Evolutionary conservation across 1,140 invertebrate species (phyloP).

Genomic region (Phenacoccus solenopsis): DNA sequence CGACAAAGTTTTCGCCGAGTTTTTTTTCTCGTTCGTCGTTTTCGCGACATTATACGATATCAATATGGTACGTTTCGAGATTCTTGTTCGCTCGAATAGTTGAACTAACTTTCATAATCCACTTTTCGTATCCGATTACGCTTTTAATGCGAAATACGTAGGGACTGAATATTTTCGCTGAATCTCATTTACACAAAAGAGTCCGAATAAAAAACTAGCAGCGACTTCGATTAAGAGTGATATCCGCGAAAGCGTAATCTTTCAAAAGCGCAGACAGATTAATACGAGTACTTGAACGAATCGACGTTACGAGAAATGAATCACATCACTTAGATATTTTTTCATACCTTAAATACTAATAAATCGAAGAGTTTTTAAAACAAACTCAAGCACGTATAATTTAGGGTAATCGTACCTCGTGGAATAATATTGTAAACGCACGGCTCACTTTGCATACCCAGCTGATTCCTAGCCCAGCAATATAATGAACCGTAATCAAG

Average conservation of each 20-base stretch:
- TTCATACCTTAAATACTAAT: no score
- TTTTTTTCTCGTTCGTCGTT: no score
- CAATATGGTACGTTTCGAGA: no score
- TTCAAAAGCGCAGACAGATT: no score
- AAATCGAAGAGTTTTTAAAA: no score
- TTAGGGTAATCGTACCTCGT: slow-evolving; percentile 35
- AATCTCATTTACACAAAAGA: background rate
- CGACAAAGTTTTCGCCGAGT: no score
- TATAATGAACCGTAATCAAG: slow-evolving; percentile 42
- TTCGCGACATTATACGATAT: no score
- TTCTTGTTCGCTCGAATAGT: no score
- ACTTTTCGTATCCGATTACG: background rate
- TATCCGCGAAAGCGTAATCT: background rate
- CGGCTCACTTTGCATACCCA: slow-evolving; percentile 40
- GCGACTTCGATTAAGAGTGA: background rate
- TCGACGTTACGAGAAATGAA: no score
- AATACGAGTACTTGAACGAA: no score
- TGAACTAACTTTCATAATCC: background rate
- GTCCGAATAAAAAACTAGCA: background rate
- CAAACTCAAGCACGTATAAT: no score
- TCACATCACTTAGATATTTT: no score
- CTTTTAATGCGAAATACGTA: background rate
- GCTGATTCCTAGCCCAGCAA: slow-evolving; percentile 42
- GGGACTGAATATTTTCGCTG: background rate
- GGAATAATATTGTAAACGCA: slow-evolving; percentile 45